Conservation (phyloP, 2,888 invertebrate species). For the Hirtodrosophila histrioides region DNA sequence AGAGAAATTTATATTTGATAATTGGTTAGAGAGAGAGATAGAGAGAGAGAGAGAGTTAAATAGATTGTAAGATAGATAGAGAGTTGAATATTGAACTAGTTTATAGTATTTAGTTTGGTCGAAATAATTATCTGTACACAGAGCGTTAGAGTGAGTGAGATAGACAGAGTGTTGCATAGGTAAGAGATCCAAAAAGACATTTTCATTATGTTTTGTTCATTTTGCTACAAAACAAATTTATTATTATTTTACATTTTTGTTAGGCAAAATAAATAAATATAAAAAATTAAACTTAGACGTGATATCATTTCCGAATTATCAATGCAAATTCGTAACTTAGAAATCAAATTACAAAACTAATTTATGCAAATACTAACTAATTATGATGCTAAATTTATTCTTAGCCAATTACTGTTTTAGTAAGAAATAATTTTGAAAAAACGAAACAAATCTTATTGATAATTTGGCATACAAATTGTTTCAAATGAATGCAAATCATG, state of each 20-base stretch:
- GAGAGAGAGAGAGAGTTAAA: constrained; percentile 3
- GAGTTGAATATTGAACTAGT: constrained; percentile 11
- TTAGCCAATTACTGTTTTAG: constrained; percentile 23
- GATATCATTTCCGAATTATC: constrained; percentile 20
- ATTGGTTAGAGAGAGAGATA: constrained; percentile 38
- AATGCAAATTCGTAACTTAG: constrained; percentile 42
- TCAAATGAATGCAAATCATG: constrained; percentile 37
- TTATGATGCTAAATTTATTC: constrained; percentile 41
- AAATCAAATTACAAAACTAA: constrained; percentile 28
- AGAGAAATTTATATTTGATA: constrained; percentile 39
- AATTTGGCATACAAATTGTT: constrained; percentile 14
- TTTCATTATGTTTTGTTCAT: constrained; percentile 67
- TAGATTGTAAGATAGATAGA: constrained; percentile 15
- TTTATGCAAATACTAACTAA: constrained; percentile 41
- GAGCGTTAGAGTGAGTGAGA: constrained; percentile 34
- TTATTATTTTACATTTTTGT: constrained; percentile 64
- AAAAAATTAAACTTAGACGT: background rate
- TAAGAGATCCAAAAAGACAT: constrained; percentile 84
- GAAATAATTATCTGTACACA: constrained; percentile 17
- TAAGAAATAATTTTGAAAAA: constrained; percentile 19
- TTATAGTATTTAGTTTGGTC: constrained; percentile 1
- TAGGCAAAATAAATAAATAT: constrained; percentile 22
- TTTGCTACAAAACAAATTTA: constrained; percentile 56
- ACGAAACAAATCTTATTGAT: background rate
- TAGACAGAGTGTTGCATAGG: constrained; percentile 41